Conservation (phyloP, 2,888 invertebrate species). For the Trissolcus brochymenae region DNA sequence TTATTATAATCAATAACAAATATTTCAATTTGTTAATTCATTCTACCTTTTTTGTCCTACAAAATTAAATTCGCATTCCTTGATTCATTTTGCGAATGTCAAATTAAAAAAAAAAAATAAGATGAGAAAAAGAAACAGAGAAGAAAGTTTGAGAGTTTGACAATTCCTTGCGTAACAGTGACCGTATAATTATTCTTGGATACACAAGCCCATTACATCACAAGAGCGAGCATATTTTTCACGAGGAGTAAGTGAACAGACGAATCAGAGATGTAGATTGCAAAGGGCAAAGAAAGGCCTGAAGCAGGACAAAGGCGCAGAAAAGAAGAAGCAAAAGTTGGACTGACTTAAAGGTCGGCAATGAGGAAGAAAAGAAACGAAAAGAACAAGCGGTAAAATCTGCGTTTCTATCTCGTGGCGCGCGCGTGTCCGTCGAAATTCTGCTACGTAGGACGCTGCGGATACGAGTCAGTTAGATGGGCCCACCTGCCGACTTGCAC, state of each 20-base stretch:
- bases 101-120: neutral
- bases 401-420: conserved; percentile 74
- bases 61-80: no score
- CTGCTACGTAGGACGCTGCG: conserved; percentile 65
- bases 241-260: conserved; percentile 39
- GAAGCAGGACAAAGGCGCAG: conserved; percentile 37
- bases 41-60: no score
- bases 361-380: conserved; percentile 60
- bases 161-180: no score
- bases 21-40: no score
- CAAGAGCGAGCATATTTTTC: conserved; percentile 16
- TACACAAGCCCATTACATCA: conserved; percentile 15
- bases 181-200: conserved; percentile 13
- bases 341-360: conserved; percentile 59
- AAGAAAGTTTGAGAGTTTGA: no score
- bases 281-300: conserved; percentile 35
- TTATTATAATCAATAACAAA: no score
- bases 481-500: conserved; percentile 53
- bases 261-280: conserved; percentile 41
- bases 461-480: conserved; percentile 52
- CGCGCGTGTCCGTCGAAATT: conserved; percentile 74
- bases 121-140: neutral
- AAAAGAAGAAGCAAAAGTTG: conserved; percentile 56
- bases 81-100: no score
- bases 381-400: conserved; percentile 65